Evolutionary conservation across 1,140 invertebrate genomes (phyloP).

Genomic region (Scaptodrosophila lebanonensis): DNA sequence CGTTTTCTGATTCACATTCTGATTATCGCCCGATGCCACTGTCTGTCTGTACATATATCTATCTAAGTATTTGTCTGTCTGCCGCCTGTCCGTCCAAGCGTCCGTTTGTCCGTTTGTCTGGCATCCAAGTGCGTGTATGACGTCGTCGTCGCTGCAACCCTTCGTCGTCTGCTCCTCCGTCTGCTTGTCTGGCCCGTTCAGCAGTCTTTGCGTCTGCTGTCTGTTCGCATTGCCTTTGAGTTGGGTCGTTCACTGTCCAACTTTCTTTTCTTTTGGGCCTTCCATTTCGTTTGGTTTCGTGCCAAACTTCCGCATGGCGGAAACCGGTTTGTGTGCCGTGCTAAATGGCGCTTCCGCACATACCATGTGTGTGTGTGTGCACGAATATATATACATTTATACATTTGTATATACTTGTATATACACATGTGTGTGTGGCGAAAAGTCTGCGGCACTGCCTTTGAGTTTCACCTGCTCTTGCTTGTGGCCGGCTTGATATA

Average conservation of each 20-base stretch:
- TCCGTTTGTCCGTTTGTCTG: conserved; percentile 14
- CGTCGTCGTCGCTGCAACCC: conserved; percentile 1
- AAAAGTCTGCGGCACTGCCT: neutral
- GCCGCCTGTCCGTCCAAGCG: neutral
- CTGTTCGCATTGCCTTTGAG: conserved; percentile 47
- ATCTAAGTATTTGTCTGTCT: conserved; percentile 12
- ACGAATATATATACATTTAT: conserved; percentile 19
- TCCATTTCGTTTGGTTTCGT: conserved; percentile 38
- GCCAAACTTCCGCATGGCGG: conserved; percentile 26
- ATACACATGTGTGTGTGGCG: conserved; percentile 7
- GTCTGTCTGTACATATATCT: neutral
- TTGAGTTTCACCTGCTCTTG: conserved; percentile 37
- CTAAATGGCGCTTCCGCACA: conserved; percentile 44
- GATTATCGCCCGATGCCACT: conserved; percentile 11
- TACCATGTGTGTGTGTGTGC: neutral
- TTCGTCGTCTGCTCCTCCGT: conserved; percentile 1
- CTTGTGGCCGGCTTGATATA: conserved; percentile 24
- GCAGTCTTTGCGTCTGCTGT: conserved; percentile 50
- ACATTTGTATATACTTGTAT: conserved; percentile 8
- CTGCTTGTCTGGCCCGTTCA: conserved; percentile 12
- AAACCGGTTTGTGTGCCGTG: conserved; percentile 43
- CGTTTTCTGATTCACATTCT: conserved; percentile 3
- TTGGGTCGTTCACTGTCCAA: conserved; percentile 40
- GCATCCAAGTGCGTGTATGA: conserved; percentile 2
- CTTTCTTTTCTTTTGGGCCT: conserved; percentile 41